Base-by-base conservation (phyloP, 1,140 invertebrate genomes). In the Temnothorax nylanderi region DNA sequence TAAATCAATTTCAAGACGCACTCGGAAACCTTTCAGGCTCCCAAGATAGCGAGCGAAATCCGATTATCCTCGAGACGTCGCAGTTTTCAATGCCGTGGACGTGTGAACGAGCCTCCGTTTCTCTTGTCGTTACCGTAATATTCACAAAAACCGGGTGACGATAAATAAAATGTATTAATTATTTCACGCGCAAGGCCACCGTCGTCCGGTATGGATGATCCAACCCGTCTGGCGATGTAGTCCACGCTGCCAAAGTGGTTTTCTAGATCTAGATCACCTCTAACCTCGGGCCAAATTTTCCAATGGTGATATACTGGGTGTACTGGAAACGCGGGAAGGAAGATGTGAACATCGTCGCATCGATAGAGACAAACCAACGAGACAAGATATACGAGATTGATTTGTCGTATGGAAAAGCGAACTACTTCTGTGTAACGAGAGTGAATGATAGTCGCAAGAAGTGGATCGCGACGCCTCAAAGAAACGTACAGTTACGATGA, bases 1-100 rank as follows among this genome's bases (percentile, higher is more conserved):
- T 78, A 64, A 67, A 54, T 11, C 32, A 67, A 81, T 81, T 67
- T n/a, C 13, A 7, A 51, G 77, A 51, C 64, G 47, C 32, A 32
- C 11, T 78, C 26, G 44, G 32, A 51, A 65, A 65, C 60, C 47
- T 56, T 41, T 54, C 21, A 54, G 34, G 18, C 67, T 54, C 37
- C 44, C 16, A 69, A 80, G 47, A 13, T n/a, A 54, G 41, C 34
- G 18, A 18, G n/a, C n/a, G 18, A 78, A 51, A 81, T 69, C 34
- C 49, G 64, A 69, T 81, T 80, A 54, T 67, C 44, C 56, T 18
- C 13, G 7, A 44, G 16, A 41, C 37, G 16, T 62, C 34, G 34
- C 21, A 54, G 37, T 56, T 54, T 67, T 69, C 62, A 44, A 54
- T 81, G 62, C 18, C 34, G n/a, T n/a, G 13, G 7, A 47, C 32